Evolutionary conservation across 1,140 invertebrate species (phyloP), one percentile per base, ranked within the genome.

Genomic region (Geopemphigus sp.): DNA sequence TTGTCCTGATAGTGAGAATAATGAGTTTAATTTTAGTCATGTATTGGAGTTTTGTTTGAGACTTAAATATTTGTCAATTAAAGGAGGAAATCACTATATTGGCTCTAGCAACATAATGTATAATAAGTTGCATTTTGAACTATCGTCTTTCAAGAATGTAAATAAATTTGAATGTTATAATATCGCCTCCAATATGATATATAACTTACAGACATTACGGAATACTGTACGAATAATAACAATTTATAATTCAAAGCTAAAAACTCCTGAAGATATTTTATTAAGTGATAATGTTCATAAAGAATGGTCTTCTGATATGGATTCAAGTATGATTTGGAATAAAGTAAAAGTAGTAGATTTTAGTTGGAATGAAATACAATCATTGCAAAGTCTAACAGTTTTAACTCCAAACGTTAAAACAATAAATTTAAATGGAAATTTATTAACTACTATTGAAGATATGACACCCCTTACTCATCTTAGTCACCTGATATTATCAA

Each of bases 21-120:
- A 88, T 85, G 87, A 88, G 83, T 91, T 91, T 83, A 94, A 97
- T 85, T 92, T 97, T 81, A 94, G 93, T 83, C 94, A 97, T 84
- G 90, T 97, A 10, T 84, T 98, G 76, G 95, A 98, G 84, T 94
- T 95, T 84, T 93, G 93, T 84, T 92, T 92, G 1, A 90, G 93
- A 83, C 84, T 95, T 12, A 88, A 87, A 24, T 87, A 85, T 17
- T 84, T 96, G 0, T 87, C 88, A 68, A 90, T 97, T 14, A 87
- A 90, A 84, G 92, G 93, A 1, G 91, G 88, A 81, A 86, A 87
- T 64, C 87, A 89, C 45, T 85, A 85, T 57, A 88, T 91, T 82
- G 91, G 90, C 5, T 91, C 90, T 1, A 96, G 94, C 84, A 96
- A 95, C 83, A 92, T 97, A 82, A 87, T 92, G 80, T 91, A 92